Percentiles rank a stretch among this genome's conserved stretches.
Evolutionary conservation across 2,797 vertebrate species (phyloP).

Genomic region (Falco rusticolus): DNA sequence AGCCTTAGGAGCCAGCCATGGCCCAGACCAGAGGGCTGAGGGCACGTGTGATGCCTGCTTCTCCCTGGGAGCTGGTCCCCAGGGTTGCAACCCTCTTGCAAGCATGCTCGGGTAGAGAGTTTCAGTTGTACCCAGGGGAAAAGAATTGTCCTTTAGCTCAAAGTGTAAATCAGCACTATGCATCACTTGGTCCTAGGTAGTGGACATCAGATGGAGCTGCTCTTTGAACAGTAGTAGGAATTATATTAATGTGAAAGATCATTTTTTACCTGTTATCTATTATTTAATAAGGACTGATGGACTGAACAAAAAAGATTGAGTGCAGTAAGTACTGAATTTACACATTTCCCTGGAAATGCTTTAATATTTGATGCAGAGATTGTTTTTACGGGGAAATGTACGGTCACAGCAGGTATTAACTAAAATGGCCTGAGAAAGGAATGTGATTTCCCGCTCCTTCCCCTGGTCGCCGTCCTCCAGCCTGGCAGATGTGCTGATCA

Average conservation of each 20-base stretch:
- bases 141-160: neutral
- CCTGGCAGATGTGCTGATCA: neutral
- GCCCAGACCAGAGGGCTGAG: neutral
- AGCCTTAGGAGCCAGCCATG: neutral
- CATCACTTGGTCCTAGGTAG: neutral
- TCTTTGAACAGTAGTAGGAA: neutral
- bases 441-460: neutral
- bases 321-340: neutral
- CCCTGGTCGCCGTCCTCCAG: rapidly evolving
- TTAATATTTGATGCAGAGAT: slow-evolving; percentile 36
- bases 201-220: neutral
- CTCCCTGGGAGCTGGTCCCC: rapidly evolving
- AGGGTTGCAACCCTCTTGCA: neutral
- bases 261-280: neutral
- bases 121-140: neutral
- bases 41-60: rapidly evolving
- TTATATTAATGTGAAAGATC: neutral
- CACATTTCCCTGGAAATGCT: slow-evolving; percentile 5
- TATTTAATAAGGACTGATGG: neutral
- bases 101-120: rapidly evolving
- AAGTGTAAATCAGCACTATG: neutral
- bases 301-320: neutral
- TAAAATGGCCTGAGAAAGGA: neutral
- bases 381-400: neutral
- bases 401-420: neutral